Conservation (phyloP, 2,888 invertebrate species). For the Hirudinaria manillensis region DNA sequence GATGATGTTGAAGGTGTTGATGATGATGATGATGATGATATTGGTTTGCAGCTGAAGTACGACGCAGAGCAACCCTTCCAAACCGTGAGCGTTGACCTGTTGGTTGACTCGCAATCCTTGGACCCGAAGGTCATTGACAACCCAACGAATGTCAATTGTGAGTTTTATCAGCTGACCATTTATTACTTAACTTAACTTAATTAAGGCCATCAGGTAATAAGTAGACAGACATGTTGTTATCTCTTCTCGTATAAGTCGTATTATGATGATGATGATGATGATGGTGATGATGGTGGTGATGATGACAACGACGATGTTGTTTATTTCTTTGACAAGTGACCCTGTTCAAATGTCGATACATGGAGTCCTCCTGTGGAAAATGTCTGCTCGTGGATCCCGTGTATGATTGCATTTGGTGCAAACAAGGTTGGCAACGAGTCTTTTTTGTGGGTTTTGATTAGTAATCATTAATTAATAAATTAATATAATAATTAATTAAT, state of each 20-base stretch:
- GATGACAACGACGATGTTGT: neutral
- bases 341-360: slow-evolving; percentile 72
- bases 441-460: neutral
- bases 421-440: slow-evolving; percentile 52
- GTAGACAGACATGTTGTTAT: too few relatives aligned
- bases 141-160: neutral
- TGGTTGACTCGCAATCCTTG: neutral
- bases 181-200: too few relatives aligned
- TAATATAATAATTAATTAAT: too few relatives aligned
- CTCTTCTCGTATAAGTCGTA: neutral
- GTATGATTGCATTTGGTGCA: slow-evolving; percentile 92
- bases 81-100: neutral
- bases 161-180: neutral
- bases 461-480: too few relatives aligned
- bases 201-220: too few relatives aligned
- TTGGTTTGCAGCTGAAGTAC: neutral
- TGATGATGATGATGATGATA: slow-evolving; percentile 1
- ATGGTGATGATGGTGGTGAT: slow-evolving; percentile 22
- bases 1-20: neutral
- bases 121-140: slow-evolving; percentile 7
- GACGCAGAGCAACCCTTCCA: neutral
- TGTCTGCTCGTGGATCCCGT: slow-evolving; percentile 84
- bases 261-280: slow-evolving; percentile 23
- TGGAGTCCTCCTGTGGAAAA: slow-evolving; percentile 95
- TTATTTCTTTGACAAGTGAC: slow-evolving; percentile 45